Evolutionary conservation across 2,797 vertebrate genomes (phyloP).

Genomic region (Meriones psammophilus): DNA sequence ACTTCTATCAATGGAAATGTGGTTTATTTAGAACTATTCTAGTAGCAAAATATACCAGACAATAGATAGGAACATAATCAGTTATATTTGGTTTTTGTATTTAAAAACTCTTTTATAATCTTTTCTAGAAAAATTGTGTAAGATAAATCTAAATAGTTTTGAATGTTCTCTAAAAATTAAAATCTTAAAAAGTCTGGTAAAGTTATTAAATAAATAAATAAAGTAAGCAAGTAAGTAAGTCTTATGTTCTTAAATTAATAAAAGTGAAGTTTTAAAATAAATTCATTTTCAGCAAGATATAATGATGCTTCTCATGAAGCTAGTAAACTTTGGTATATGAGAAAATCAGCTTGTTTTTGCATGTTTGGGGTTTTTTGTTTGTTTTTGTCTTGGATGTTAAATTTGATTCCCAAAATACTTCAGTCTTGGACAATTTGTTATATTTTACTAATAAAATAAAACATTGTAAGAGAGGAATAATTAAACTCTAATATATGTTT

Average conservation of each 20-base stretch:
- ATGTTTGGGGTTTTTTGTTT: background rate
- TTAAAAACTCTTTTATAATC: background rate
- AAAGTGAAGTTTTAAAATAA: slow-evolving; percentile 24
- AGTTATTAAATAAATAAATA: too few species aligned
- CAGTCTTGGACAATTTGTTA: background rate
- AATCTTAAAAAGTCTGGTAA: background rate
- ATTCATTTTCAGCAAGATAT: background rate
- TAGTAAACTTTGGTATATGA: slow-evolving; percentile 34
- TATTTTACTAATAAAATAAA: background rate
- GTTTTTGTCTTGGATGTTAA: background rate
- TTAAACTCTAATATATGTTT: slow-evolving; percentile 5
- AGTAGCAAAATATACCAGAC: slow-evolving; percentile 11
- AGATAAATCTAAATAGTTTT: background rate
- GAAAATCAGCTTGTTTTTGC: background rate
- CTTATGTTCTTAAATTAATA: background rate
- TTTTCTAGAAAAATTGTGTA: background rate
- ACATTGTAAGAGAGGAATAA: background rate
- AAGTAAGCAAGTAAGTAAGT: too few species aligned
- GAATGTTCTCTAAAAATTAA: slow-evolving; percentile 30
- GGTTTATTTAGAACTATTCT: background rate
- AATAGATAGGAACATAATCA: background rate
- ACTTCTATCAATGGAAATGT: background rate
- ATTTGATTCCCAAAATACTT: background rate
- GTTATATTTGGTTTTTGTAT: slow-evolving; percentile 20
- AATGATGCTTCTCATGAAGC: background rate